phyloP scores from a whole-genome alignment of 2,113 vertebrate species.

The Pao palembangensis region DNA sequence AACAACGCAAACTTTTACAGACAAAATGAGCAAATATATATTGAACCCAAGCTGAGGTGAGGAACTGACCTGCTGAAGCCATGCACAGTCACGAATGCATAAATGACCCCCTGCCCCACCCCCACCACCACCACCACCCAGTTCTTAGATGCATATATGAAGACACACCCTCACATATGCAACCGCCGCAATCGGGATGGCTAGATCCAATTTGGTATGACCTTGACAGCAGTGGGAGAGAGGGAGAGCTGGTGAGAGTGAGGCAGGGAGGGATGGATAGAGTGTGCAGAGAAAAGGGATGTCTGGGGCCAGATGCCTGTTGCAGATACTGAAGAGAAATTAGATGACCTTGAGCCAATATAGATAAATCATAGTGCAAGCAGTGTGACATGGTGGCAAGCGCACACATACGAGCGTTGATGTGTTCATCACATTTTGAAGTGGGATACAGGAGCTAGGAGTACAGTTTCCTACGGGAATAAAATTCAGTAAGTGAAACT shows the following conservation, averaged over 20 bases:
- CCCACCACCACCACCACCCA: neutral
- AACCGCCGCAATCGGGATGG: slow-evolving; percentile 64
- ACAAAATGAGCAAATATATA: slow-evolving; percentile 2
- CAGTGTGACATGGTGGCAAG: slow-evolving; percentile 39
- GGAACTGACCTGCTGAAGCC: neutral
- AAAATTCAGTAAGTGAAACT: no score
- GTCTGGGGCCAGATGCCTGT: slow-evolving; percentile 60
- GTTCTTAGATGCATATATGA: neutral
- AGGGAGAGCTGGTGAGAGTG: slow-evolving; percentile 34
- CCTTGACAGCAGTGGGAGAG: slow-evolving; percentile 78
- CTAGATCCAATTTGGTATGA: slow-evolving; percentile 82
- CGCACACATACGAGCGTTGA: slow-evolving; percentile 36
- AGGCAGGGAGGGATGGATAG: slow-evolving; percentile 32
- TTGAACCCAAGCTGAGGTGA: neutral
- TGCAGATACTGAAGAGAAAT: slow-evolving; percentile 66
- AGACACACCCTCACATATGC: neutral
- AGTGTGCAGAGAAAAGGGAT: slow-evolving; percentile 48
- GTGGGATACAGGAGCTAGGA: neutral
- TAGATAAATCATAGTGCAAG: slow-evolving; percentile 57
- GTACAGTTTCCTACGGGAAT: no score
- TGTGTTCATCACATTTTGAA: slow-evolving; percentile 27
- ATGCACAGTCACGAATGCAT: neutral
- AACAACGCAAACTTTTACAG: neutral
- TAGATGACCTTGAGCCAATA: slow-evolving; percentile 61
- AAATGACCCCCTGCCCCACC: neutral